Evolutionary conservation across 2,113 vertebrate genomes (phyloP), one percentile per base, ranked within the genome.

Genomic region (Apeltes quadracus): DNA sequence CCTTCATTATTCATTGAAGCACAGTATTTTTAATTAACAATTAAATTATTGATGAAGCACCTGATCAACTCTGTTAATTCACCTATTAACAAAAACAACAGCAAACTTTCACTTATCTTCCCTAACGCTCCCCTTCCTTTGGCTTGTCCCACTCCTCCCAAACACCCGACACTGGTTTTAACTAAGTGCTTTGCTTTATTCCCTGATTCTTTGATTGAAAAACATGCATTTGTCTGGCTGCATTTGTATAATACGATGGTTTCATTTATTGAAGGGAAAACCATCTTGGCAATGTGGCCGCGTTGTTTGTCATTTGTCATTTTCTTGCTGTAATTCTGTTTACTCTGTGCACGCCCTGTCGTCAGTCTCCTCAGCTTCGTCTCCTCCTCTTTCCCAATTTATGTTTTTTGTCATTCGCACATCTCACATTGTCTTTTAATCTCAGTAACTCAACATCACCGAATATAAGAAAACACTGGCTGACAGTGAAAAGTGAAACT

Each of bases 1-100:
- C 72, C 70, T 78, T 76, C 69, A 72, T 79, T 87, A 79, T 85
- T 85, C 85, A 86, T n/a, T 89, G 85, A 85, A 85, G 88, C 85
- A 87, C 54, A 74, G 61, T 74, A 69, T 86, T 87, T 85, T 86
- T 85, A 83, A 87, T 89, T 87, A 87, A 78, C 78, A 76, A 25
- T 82, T 84, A 81, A 80, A 87, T 89, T 84, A 87, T 82, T 82
- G 75, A 89, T 85, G 75, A 85, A 73, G 78, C 61, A 66, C 54
- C 72, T 75, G 76, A 87, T 87, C 82, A 75, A 72, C 72, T 72
- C 44, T 63, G 56, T 68, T 77, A 83, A 81, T 81, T 83, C 75
- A 81, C 55, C 79, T 61, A 83, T 84, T 79, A 84, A 77, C 11
- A 63, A 55, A 85, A 85, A 79, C 57, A 86, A 78, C 74, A 79